Evolutionary conservation across 2,888 invertebrate species (phyloP), one percentile per base, ranked within the genome.

Genomic region (Hypomecis punctinalis): DNA sequence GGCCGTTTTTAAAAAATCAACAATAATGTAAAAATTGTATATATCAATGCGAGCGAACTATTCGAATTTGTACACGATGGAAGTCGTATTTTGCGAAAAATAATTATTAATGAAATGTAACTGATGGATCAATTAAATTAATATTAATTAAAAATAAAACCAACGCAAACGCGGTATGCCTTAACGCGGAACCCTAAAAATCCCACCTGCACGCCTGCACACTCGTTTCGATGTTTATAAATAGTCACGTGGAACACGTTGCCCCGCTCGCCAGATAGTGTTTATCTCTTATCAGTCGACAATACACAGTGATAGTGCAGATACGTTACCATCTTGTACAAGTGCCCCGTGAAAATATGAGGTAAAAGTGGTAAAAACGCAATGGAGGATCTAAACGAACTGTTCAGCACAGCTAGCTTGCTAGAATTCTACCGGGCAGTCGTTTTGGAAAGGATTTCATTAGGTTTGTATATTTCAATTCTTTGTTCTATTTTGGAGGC

Each of bases 371-470:
- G 37, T 42, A 62, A 56, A 56, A 56, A 2, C 35, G 81, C 79
- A 72, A 88, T 88, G 87, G 76, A 82, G 70, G 83, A 84, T 59
- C 73, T 72, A 59, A 78, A 79, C 67, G 80, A 86, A 61, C 70
- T 80, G 56, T 79, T 77, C 59, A 78, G 77, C 72, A 76, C 78
- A 11, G 80, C 79, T 73, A 84, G 73, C 72, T 80, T 88, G n/a
- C 60, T 88, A 36, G 89, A 89, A 40, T 86, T 86, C 70, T 88
- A 88, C 70, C 74, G 85, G 56, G 79, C 82, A n/a, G 78, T 80
- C 69, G 73, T 88, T 64, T 69, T 85, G 66, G 84, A 86, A 69
- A 88, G 84, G 68, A 74, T 86, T 45, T 75, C 80, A 53, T 70
- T 84, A 63, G 82, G 89, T 89, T 75, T 56, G 86, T 85, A 73